Evolutionary conservation across 2,888 invertebrate genomes (phyloP).

Genomic region (Stenurella melanura): DNA sequence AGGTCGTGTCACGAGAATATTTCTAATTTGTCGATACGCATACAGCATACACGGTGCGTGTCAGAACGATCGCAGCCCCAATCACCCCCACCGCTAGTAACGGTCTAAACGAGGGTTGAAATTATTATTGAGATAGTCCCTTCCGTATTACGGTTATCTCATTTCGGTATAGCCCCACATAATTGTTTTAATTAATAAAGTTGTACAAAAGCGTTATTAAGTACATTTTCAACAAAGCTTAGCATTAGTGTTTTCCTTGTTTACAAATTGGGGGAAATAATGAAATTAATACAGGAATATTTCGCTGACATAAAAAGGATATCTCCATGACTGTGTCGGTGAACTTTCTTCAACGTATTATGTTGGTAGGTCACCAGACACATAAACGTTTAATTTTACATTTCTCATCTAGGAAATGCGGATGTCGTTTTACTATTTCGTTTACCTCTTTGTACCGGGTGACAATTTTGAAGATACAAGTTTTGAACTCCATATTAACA

Average conservation of each 20-base stretch:
- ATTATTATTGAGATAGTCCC: constrained; percentile 38
- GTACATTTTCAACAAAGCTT: constrained; percentile 26
- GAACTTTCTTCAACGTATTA: not conserved
- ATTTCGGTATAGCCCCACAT: constrained; percentile 30
- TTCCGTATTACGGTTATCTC: constrained; percentile 37
- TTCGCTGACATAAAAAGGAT: not conserved
- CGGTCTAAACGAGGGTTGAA: constrained; percentile 40
- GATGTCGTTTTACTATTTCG: not conserved
- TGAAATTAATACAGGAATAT: not conserved
- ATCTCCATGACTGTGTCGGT: not conserved
- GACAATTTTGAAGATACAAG: no score
- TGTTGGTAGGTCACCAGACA: not conserved
- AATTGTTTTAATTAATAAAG: constrained; percentile 43
- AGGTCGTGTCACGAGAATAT: not conserved
- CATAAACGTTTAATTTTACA: not conserved
- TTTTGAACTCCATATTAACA: no score
- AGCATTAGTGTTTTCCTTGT: constrained; percentile 15
- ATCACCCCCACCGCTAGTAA: constrained; percentile 28
- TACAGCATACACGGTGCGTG: not conserved
- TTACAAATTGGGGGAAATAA: constrained; percentile 30
- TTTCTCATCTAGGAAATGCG: not conserved
- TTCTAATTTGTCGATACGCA: not conserved
- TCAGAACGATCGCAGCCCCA: constrained; percentile 4
- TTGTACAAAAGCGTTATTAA: constrained; percentile 29
- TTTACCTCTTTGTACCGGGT: no score